Percentiles rank a stretch among this genome's conserved stretches.
Conservation (phyloP, 2,888 invertebrate genomes). For the Rhingia campestris region DNA sequence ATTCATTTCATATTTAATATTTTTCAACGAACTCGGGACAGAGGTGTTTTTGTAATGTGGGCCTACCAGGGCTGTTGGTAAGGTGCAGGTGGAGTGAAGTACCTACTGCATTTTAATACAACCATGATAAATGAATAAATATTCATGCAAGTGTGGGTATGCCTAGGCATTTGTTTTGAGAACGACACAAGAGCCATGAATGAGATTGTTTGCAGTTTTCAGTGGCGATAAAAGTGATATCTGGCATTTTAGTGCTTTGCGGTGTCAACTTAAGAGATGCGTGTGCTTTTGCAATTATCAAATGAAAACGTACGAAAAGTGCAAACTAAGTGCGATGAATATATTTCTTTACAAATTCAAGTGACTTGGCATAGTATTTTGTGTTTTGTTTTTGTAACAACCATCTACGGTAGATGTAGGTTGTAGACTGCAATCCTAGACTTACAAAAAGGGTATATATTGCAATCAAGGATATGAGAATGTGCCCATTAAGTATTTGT, state of each 20-base stretch:
- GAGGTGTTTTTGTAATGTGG: not conserved
- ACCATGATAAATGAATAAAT: constrained; percentile 19
- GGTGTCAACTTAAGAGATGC: constrained; percentile 4
- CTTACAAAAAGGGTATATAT: no score
- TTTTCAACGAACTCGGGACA: not conserved
- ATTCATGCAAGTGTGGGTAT: not conserved
- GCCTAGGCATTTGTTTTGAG: constrained; percentile 16
- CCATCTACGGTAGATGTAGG: no score
- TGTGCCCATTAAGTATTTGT: no score
- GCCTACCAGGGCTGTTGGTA: not conserved
- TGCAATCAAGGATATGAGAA: no score
- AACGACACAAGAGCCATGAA: constrained; percentile 3
- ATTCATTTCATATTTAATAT: not conserved
- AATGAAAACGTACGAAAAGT: not conserved
- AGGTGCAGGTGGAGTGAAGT: constrained; percentile 1
- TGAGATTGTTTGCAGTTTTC: not conserved
- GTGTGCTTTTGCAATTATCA: constrained; percentile 9
- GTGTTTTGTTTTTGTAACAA: no score
- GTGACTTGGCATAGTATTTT: no score
- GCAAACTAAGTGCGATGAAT: not conserved
- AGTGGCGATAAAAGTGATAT: constrained; percentile 4
- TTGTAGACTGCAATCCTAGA: no score
- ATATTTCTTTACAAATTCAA: no score
- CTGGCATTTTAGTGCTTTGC: not conserved
- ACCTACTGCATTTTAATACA: constrained; percentile 14